Base-by-base conservation (phyloP, 2,113 vertebrate genomes). In the Psammodynastes pulverulentus region DNA sequence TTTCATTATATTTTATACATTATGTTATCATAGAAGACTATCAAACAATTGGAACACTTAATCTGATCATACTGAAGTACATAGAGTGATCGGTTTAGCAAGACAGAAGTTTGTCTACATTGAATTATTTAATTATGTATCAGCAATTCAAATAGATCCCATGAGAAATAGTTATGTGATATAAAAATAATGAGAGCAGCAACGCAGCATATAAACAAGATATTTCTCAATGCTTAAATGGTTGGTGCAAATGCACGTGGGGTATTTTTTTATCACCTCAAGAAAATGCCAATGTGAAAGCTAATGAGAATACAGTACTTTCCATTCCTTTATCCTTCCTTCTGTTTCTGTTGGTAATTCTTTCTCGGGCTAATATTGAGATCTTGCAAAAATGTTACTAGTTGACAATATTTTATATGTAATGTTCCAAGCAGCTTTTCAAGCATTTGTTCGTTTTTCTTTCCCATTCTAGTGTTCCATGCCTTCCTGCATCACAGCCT, bases 401-500 rank as follows among this genome's bases (percentile, higher is more conserved):
- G 1, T 9, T 0, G 0, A 0, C 0, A 19, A 4, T 45, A 90
- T 51, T 12, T 23, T 45, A 19, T 84, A 17, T 48, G 29, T 43
- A 48, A 13, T 62, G 51, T 58, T 91, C 24, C 34, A 51, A 48
- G 53, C 19, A 21, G 91, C 15, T 58, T 88, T 93, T 58, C 87
- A 48, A 2, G n/a, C 9, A 0, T 91, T 62, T 93, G 58, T 56
- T 90, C n/a, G 95, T 88, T 91, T 95, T 86, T 43, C 56, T 15
- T 92, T 8, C 86, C 93, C 46, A 24, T 19, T 2, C 0, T 97
- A 99, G 99, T 99, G 99, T 96, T 99, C 98, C 96, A 99, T 98
- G 99, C 98, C 99, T 54, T 97, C 98, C 96, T 99, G 99, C 0
- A 97, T 99, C 93, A 98, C 99, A 10, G 99, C 99, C 24, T 99